phyloP scores from a whole-genome alignment of 64 coral and sea anemone species.

The Actinia tenebrosa region DNA sequence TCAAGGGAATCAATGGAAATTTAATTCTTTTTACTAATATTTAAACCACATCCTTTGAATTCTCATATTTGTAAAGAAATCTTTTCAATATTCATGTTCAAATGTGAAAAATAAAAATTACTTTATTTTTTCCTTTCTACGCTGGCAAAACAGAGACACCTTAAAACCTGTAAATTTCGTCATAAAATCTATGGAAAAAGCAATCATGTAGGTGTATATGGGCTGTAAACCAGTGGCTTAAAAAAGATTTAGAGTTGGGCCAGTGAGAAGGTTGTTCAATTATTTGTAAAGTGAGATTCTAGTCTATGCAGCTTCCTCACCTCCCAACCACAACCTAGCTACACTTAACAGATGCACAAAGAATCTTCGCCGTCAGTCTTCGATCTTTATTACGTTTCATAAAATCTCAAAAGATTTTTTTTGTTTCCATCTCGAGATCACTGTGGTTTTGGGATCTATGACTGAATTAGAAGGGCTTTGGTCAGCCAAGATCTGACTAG shows the following conservation, averaged over 20 bases:
- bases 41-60: background rate
- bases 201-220: background rate
- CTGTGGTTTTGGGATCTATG: slow-evolving; percentile 6
- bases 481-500: background rate
- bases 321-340: background rate
- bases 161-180: background rate
- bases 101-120: background rate
- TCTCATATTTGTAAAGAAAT: background rate
- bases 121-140: too few species aligned
- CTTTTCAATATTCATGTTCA: background rate
- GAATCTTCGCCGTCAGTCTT: background rate
- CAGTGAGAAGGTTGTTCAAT: background rate
- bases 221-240: too few species aligned
- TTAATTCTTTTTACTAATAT: background rate
- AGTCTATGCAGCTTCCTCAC: background rate
- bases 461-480: slow-evolving; percentile 15
- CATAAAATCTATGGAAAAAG: background rate
- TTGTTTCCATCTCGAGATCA: background rate
- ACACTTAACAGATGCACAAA: background rate
- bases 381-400: background rate
- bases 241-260: background rate
- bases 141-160: too few species aligned
- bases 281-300: background rate
- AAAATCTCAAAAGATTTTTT: background rate
- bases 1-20: background rate